These are phyloP conservation scores for Clarias fuscus DNA, from an alignment of 2,797 vertebrate genomes.

Conservation along the genomic window DNA sequence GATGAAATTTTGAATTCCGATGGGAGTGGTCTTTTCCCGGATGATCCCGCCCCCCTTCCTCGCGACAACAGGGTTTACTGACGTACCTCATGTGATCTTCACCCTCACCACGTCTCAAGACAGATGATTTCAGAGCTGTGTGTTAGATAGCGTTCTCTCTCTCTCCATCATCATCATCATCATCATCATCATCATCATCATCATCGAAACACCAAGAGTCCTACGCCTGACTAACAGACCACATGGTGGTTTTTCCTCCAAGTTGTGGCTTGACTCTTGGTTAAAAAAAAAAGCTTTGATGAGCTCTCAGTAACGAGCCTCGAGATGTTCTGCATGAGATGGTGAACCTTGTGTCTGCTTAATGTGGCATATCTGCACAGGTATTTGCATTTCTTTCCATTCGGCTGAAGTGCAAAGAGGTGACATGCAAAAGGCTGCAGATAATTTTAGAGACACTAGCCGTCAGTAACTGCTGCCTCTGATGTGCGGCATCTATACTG, in stretches of 20 bases:
- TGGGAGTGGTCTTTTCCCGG: neutral
- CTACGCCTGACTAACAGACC: neutral
- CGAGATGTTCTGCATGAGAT: neutral
- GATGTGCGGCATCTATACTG: neutral
- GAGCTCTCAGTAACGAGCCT: neutral
- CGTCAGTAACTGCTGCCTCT: neutral
- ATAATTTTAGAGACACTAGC: neutral
- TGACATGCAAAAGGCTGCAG: neutral
- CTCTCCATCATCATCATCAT: neutral
- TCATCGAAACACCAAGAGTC: neutral
- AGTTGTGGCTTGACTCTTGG: neutral
- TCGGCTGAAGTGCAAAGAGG: neutral
- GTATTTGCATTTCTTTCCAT: conserved; percentile 15
- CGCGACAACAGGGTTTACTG: neutral
- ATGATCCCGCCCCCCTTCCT: neutral
- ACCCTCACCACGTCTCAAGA: neutral
- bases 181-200: neutral
- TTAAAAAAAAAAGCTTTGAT: neutral
- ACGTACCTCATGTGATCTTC: neutral
- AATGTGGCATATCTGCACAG: neutral
- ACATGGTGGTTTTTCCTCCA: neutral
- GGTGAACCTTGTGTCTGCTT: neutral
- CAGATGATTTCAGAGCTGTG: neutral
- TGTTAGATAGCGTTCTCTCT: neutral
- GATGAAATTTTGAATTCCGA: neutral